Conservation (phyloP, 2,113 vertebrate genomes). For the Sinocyclocheilus rhinocerous region DNA sequence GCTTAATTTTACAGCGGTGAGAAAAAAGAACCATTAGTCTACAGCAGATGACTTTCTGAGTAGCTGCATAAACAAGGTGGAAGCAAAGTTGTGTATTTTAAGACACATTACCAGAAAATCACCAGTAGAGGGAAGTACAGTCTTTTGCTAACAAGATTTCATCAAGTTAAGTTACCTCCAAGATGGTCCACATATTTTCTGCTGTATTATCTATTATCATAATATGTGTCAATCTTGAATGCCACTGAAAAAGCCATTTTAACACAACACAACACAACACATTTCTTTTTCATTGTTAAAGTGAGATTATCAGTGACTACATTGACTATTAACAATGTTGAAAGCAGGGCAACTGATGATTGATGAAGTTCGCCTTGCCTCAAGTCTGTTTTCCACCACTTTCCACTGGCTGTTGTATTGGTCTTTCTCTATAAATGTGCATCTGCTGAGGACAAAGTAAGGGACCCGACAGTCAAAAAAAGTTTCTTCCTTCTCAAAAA, state of each 20-base stretch:
- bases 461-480: background rate
- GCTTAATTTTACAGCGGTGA: background rate
- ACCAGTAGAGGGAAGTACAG: conserved; percentile 48
- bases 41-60: background rate
- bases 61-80: background rate
- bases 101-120: conserved; percentile 8
- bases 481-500: background rate
- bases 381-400: background rate
- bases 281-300: background rate
- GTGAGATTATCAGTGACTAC: background rate
- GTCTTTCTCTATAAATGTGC: background rate
- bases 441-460: conserved; percentile 15
- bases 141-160: background rate
- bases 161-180: background rate
- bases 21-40: background rate
- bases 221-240: background rate
- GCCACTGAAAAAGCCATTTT: background rate
- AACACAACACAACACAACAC: background rate
- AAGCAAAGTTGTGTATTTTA: background rate
- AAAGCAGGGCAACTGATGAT: background rate
- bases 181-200: background rate
- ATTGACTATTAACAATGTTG: background rate
- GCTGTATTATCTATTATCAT: background rate
- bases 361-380: background rate
- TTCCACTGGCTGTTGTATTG: background rate